Evolutionary conservation across 2,113 vertebrate species (phyloP).

Genomic region (Myrmecobius fasciatus): DNA sequence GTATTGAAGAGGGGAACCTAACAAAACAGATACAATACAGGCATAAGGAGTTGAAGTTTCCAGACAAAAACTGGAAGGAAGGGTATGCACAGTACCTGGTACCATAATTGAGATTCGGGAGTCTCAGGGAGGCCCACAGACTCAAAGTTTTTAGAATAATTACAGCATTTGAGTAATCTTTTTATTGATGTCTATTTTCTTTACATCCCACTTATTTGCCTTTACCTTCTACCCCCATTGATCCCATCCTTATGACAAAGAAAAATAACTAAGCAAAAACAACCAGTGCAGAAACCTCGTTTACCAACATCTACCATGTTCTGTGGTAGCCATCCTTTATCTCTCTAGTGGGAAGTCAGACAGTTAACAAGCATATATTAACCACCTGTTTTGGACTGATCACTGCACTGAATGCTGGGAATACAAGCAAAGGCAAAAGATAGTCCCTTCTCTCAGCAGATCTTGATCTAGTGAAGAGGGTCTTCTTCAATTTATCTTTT

Average conservation of each 20-base stretch:
- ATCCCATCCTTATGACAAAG: not conserved
- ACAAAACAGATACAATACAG: not conserved
- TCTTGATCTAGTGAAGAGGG: not conserved
- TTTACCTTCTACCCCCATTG: not conserved
- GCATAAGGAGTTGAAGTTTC: not conserved
- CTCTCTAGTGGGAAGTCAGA: not conserved
- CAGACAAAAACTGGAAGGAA: not conserved
- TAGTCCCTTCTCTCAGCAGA: no score
- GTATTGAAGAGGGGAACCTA: not conserved
- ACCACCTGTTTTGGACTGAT: not conserved
- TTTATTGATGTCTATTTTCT: not conserved
- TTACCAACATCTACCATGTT: not conserved
- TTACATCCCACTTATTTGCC: not conserved
- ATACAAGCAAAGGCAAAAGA: not conserved
- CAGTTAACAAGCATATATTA: not conserved
- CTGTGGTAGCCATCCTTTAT: not conserved
- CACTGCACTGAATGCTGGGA: not conserved
- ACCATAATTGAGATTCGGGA: not conserved
- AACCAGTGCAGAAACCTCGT: not conserved
- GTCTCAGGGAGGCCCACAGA: not conserved
- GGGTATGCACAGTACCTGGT: not conserved
- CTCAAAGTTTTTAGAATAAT: not conserved
- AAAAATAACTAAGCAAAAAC: not conserved
- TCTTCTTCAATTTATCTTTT: no score
- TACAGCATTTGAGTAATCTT: not conserved